Evolutionary conservation across 92 coral and sea anemone species (phyloP), one percentile per base, ranked within the genome.

Genomic region (Nematostella vectensis): DNA sequence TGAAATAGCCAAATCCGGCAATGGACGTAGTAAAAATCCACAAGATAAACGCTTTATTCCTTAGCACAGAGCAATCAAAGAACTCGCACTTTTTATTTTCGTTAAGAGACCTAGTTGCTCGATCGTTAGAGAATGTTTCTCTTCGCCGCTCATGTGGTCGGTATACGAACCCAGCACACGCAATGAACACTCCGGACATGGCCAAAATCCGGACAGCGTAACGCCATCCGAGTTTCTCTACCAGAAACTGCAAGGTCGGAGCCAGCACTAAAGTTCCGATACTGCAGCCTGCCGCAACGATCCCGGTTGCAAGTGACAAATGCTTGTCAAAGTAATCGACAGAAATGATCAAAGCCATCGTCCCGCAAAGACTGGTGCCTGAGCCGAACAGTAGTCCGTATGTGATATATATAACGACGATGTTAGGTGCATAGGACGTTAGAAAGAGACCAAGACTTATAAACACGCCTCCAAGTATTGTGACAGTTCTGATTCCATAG

Each of bases 271-370:
- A 72, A 6, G 96, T 88, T 10, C 98, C 98, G 25, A 91, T 63
- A 30, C 95, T 88, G 25, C 98, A 74, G 1, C 98, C 98, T 0
- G 98, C 87, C 0, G 95, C 95, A 2, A 85, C 79, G n/a, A 91
- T 74, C 6, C 98, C 98, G 12, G 96, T 91, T 24, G 98, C 96
- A 11, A 91, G 47, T 60, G 89, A 77, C n/a, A 88, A 69, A 47
- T 86, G 86, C 33, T 77, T 78, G 25, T 91, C 93, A 57, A 91
- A 91, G 49, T 88, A 86, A 18, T 88, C 87, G 22, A 83, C 83
- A 0, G 86, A 76, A 6, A 91, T 83, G 28, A 80, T 82, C 22
- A 87, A 65, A 1, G 93, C 96, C 83, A 88, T 76, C 2, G 98
- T 81, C 45, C 80, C 88, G 27, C 93, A 81, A 11, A 91, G 64